phyloP scores from a whole-genome alignment of 2,797 vertebrate species.

The Macropus fuliginosus region DNA sequence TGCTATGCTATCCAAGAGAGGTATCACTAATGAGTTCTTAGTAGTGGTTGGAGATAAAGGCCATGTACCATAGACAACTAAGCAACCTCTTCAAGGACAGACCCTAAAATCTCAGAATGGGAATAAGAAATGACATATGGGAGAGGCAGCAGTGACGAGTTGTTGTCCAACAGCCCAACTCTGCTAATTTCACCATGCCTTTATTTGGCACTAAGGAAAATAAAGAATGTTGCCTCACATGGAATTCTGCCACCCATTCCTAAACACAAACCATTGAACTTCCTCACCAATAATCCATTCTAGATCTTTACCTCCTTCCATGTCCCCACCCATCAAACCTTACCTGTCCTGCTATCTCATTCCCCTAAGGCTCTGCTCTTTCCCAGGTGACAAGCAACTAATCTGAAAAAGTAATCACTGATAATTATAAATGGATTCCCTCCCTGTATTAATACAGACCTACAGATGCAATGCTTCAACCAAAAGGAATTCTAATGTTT shows the following conservation, averaged over 20 bases:
- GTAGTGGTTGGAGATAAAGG: neutral
- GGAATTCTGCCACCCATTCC: neutral
- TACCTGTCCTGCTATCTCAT: neutral
- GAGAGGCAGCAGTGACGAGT: neutral
- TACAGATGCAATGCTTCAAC: neutral
- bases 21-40: neutral
- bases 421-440: neutral
- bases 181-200: neutral
- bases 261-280: neutral
- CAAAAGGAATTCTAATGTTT: neutral
- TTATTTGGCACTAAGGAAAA: neutral
- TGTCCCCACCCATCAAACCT: neutral
- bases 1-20: neutral
- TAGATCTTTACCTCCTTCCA: neutral
- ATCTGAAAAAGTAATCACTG: neutral
- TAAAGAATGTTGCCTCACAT: neutral
- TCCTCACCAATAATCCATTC: neutral
- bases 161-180: neutral
- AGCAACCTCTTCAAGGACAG: neutral
- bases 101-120: neutral
- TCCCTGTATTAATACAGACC: neutral
- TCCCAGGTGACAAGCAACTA: neutral
- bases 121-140: neutral
- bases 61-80: neutral
- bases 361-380: neutral